Evolutionary conservation across 2,888 invertebrate genomes (phyloP), one percentile per base, ranked within the genome.

Genomic region (Drosophila dives): DNA sequence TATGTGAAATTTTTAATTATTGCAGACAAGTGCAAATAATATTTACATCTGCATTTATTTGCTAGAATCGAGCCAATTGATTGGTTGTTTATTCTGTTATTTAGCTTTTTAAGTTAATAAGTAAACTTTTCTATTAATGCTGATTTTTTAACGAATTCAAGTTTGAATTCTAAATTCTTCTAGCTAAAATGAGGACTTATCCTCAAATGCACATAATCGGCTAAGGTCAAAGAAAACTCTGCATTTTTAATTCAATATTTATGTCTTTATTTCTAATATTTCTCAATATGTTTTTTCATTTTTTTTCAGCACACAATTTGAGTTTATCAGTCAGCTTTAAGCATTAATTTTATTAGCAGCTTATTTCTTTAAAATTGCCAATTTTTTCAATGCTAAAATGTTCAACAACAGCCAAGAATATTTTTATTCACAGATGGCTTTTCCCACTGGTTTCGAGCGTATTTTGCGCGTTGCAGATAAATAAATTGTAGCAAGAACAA

Each of bases 381-480:
- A 54, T 54, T 26, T n/a, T 7, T 0, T 11, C 10, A 26, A 2
- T 6, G 36, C 20, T 42, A 7, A 7, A 45, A 7, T 54, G 17
- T 26, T 11, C 5, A 23, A 56, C 32, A 42, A n/a, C 26, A 49
- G 15, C 12, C 45, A 12, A 8, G 66, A 50, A 50, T 36, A 17
- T 36, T 20, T 36, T 34, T 64, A 66, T 55, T 48, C 40, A 38
- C 49, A 23, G 15, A 45, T 45, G 20, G 23, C 15, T 15, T 45
- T 45, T 7, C 15, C 2, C 8, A 8, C 3, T 23, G 17, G n/a
- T n/a, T 60, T 8, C 29, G 48, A 64, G 65, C 58, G 40, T 61
- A 64, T 76, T 71, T 80, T 80, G 55, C 56, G 68, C 49, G 33
- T 60, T 86, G 81, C 87, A 77, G 67, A 86, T 86, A 73, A 84